Conservation (phyloP, 2,113 vertebrate species). For the Podarcis raffonei region DNA sequence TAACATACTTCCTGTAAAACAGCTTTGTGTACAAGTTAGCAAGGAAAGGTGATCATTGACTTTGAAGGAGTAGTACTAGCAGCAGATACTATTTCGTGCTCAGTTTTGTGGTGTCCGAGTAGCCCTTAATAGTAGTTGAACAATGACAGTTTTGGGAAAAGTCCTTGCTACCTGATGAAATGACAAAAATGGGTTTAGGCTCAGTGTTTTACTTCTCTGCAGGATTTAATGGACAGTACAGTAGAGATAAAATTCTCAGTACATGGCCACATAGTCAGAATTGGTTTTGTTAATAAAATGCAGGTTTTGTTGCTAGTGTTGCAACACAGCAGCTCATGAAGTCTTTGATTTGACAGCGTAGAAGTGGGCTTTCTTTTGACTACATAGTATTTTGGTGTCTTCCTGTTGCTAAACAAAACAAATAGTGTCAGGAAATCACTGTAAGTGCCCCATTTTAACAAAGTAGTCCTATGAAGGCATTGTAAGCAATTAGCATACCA, state of each 20-base stretch:
- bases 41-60: neutral
- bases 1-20: neutral
- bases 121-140: neutral
- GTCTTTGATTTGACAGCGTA: neutral
- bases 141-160: neutral
- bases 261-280: neutral
- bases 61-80: neutral
- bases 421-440: slow-evolving; percentile 2
- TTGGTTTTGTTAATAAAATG: neutral
- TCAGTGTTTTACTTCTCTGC: neutral
- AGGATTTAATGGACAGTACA: neutral
- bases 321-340: rapidly evolving
- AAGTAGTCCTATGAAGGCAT: neutral
- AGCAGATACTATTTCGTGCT: neutral
- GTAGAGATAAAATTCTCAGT: neutral
- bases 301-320: neutral
- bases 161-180: neutral
- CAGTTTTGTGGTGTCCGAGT: neutral
- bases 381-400: neutral
- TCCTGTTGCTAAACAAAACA: neutral
- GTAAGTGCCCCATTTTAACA: neutral
- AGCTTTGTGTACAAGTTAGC: neutral
- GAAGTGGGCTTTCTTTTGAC: neutral
- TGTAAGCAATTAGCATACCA: neutral
- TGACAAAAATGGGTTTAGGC: neutral